Evolutionary conservation across 2,797 vertebrate genomes (phyloP).

Genomic region (Parauchenoglanis ngamensis): DNA sequence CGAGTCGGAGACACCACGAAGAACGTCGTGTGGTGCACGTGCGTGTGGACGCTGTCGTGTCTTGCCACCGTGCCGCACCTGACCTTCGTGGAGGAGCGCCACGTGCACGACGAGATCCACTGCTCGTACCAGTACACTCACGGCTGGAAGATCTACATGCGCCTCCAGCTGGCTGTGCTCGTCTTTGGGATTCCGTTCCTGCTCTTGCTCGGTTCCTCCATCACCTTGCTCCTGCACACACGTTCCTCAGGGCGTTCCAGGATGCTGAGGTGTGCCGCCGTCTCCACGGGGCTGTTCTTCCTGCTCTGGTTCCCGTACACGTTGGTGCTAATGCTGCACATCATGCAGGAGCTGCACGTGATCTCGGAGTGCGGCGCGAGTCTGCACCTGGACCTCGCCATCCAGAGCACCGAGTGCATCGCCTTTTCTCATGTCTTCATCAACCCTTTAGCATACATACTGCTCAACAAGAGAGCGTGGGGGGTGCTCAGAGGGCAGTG

Average conservation of each 20-base stretch:
- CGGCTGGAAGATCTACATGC: constrained; percentile 69
- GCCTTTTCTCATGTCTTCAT: constrained; percentile 75
- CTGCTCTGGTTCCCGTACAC: constrained; percentile 78
- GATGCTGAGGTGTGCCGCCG: constrained; percentile 57
- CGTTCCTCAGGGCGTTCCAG: constrained; percentile 40
- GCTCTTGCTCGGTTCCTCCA: constrained; percentile 68
- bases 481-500: constrained; percentile 53
- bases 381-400: constrained; percentile 68
- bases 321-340: constrained; percentile 69
- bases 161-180: constrained; percentile 67
- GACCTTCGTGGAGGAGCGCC: constrained; percentile 63
- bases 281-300: constrained; percentile 70
- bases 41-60: constrained; percentile 67
- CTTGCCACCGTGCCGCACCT: constrained; percentile 68
- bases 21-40: constrained; percentile 35
- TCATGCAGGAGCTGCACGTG: constrained; percentile 67
- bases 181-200: constrained; percentile 73
- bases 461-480: constrained; percentile 66
- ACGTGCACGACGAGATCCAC: constrained; percentile 37
- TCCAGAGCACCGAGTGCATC: constrained; percentile 74
- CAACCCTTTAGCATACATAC: constrained; percentile 72
- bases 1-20: constrained; percentile 39
- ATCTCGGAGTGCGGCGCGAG: constrained; percentile 68
- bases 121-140: constrained; percentile 67
- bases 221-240: constrained; percentile 28